Evolutionary conservation across 2,113 vertebrate species (phyloP).

Genomic region (Pandion haliaetus): DNA sequence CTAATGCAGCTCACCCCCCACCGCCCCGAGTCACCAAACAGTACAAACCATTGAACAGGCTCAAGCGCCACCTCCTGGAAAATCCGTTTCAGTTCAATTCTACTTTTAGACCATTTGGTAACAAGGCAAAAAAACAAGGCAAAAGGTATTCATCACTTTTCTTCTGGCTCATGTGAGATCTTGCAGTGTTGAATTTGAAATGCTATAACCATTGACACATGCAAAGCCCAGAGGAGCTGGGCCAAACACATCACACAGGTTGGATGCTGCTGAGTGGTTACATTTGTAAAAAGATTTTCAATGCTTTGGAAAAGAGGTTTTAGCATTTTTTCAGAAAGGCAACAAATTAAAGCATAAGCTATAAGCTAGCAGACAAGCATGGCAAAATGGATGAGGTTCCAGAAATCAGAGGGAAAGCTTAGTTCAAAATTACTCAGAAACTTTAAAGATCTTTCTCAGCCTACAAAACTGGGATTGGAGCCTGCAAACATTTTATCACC

Average conservation of each 20-base stretch:
- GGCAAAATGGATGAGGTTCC: background rate
- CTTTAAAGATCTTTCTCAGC: background rate
- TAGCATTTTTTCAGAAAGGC: background rate
- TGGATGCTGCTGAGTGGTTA: background rate
- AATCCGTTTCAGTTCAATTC: background rate
- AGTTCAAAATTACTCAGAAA: background rate
- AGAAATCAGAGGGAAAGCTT: background rate
- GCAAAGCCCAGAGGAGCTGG: background rate
- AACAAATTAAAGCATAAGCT: background rate
- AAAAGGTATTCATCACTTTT: background rate
- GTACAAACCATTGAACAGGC: background rate
- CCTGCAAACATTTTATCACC: background rate
- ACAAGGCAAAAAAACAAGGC: background rate
- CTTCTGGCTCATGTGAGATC: background rate
- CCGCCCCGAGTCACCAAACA: background rate
- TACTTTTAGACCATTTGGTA: background rate
- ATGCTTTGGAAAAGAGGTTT: background rate
- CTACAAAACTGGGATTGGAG: background rate
- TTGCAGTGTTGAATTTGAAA: background rate
- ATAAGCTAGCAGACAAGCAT: background rate
- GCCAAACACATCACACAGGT: background rate
- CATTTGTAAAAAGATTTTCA: background rate
- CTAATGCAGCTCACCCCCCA: background rate
- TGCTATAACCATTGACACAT: background rate
- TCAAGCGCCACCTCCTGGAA: slow-evolving; percentile 68